Base-by-base conservation (phyloP, 2,888 invertebrate species). In the Mesopsocus fuscifrons region DNA sequence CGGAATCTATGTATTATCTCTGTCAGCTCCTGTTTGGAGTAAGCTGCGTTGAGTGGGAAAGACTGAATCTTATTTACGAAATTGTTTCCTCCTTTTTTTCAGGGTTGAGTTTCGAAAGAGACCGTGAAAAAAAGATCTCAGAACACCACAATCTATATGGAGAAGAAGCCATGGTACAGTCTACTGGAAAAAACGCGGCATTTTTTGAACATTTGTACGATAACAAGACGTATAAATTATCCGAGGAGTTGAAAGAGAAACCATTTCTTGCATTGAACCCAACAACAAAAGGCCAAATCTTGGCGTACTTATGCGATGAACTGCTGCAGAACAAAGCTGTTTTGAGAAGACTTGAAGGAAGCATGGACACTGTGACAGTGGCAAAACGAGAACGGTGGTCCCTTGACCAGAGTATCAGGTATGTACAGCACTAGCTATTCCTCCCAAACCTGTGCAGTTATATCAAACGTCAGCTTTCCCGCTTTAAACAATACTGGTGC, bases 241-340 rank as follows among this genome's bases (percentile, higher is more conserved):
- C 84, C 3, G 78, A 81, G 52, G 71, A 79, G 52, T 68, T 94
- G 11, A 75, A 78, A 45, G 78, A 80, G 58, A 79, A 78, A 50
- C 85, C 92, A 0, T 91, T 88, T 65, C 71, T 88, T 45, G 77
- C 89, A 0, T 65, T 95, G 2, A 80, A 76, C 57, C 75, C 91
- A 2, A 81, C 83, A 0, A 74, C 78, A 50, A 95, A 95, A 59
- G 80, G 89, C 0, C 76, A 81, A 49, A 83, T 94, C 54, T 63
- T 95, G 40, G 84, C 87, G 2, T 91, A 83, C 64, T 69, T 95
- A 20, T 94, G 94, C 64, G 88, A 95, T 62, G 94, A 97, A 60
- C 68, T 97, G 51, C 69, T 95, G 34, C 85, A 89, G 62, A 92
- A 91, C 61, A 89, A 91, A 62, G 76, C 84, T 8, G 83, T 94